Percentiles rank a stretch among this genome's conserved stretches.
phyloP scores from a whole-genome alignment of 2,113 vertebrate species.

The Hippoglossus stenolepis region DNA sequence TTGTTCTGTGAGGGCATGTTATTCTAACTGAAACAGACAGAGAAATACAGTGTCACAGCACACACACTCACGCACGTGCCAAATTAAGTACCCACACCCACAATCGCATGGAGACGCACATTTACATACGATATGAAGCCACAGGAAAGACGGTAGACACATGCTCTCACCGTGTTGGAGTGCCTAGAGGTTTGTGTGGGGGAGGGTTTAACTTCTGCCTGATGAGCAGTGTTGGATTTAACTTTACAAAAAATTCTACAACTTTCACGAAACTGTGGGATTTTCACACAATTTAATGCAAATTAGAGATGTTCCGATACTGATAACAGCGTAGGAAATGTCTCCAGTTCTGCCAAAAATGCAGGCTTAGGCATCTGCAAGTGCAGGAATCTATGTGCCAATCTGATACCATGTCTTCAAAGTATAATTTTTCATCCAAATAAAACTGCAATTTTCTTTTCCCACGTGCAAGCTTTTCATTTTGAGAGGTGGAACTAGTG shows the following conservation, averaged over 20 bases:
- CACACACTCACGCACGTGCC: constrained; percentile 50
- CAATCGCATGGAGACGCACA: constrained; percentile 30
- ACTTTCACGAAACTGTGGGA: constrained; percentile 12
- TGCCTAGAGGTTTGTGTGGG: constrained; percentile 10
- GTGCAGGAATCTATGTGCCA: too few species aligned
- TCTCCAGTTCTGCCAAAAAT: too few species aligned
- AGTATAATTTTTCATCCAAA: too few species aligned
- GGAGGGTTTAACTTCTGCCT: constrained; percentile 43
- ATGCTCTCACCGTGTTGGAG: constrained; percentile 17
- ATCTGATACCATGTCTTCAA: too few species aligned
- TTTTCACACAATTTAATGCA: constrained; percentile 5
- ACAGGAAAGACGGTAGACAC: constrained; percentile 35
- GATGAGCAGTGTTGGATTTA: constrained; percentile 13
- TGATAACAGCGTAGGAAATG: too few species aligned
- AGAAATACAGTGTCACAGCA: constrained; percentile 2
- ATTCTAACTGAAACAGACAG: constrained; percentile 56
- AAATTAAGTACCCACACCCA: constrained; percentile 29
- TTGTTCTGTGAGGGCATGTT: constrained; percentile 67
- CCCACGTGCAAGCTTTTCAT: too few species aligned
- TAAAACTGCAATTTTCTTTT: too few species aligned
- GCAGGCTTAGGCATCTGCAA: too few species aligned
- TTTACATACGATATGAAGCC: constrained; percentile 45
- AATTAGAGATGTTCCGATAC: too few species aligned
- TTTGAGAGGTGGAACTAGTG: too few species aligned
- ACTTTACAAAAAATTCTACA: constrained; percentile 7